These are phyloP conservation scores for Tychaedon coryphoeus DNA, from an alignment of 2,113 vertebrate genomes.

Conservation along the genomic window DNA sequence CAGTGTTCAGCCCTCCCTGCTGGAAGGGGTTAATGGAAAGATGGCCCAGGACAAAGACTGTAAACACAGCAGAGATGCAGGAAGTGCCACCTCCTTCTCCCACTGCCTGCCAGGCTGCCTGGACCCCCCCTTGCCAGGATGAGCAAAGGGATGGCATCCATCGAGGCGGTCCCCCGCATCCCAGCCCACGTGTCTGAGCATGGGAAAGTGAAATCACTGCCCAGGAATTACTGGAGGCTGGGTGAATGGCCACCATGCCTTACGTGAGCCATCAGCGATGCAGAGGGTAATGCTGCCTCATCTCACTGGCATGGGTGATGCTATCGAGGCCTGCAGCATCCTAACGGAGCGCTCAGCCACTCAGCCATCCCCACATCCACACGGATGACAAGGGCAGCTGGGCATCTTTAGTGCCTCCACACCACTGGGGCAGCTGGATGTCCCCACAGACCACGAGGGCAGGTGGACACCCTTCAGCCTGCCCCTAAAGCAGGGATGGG, in stretches of 20 bases:
- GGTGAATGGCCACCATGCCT: background rate
- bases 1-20: background rate
- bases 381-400: fast-evolving
- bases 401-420: background rate
- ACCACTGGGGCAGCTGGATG: background rate
- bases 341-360: fast-evolving
- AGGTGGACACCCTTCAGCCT: background rate
- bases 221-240: constrained; percentile 26
- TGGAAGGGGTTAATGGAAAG: constrained; percentile 25
- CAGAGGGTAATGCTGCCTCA: background rate
- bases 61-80: background rate
- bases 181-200: background rate
- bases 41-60: background rate
- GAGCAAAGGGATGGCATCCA: background rate
- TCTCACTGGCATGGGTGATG: constrained; percentile 25
- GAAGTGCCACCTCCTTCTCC: background rate
- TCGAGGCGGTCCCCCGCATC: fast-evolving
- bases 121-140: background rate
- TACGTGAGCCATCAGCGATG: background rate
- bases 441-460: background rate
- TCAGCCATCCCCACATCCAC: background rate
- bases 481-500: background rate
- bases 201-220: constrained; percentile 36
- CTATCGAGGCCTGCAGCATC: background rate
- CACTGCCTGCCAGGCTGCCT: background rate